Percentiles rank a stretch among this genome's conserved stretches.
Conservation (phyloP, 2,888 invertebrate genomes). For the Phengaris arion region DNA sequence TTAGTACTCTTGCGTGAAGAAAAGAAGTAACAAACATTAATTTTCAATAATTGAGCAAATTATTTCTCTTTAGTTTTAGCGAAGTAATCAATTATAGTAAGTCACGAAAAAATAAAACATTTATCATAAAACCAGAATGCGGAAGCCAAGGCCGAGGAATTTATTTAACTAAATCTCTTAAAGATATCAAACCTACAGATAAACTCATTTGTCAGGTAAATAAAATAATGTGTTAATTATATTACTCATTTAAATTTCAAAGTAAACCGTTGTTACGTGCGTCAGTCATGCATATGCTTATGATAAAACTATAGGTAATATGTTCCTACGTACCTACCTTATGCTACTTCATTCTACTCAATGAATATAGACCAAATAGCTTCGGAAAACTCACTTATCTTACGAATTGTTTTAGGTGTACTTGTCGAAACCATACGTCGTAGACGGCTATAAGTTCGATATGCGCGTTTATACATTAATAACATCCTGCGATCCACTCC, state of each 20-base stretch:
- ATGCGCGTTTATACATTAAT: slow-evolving; percentile 92
- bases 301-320: too few relatives aligned
- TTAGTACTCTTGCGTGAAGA: too few relatives aligned
- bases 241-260: too few relatives aligned
- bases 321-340: not conserved
- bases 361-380: not conserved
- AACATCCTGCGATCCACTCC: slow-evolving; percentile 93
- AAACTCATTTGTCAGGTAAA: slow-evolving; percentile 92
- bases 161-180: slow-evolving; percentile 89
- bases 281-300: too few relatives aligned
- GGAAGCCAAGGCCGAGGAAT: slow-evolving; percentile 96
- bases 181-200: slow-evolving; percentile 88
- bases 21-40: too few relatives aligned
- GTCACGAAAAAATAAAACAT: slow-evolving; percentile 85
- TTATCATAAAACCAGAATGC: slow-evolving; percentile 94
- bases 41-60: not conserved
- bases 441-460: slow-evolving; percentile 96
- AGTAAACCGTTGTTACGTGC: too few relatives aligned
- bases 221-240: slow-evolving; percentile 9
- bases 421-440: slow-evolving; percentile 86
- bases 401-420: slow-evolving; percentile 59
- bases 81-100: slow-evolving; percentile 86
- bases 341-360: not conserved
- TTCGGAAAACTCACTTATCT: not conserved
- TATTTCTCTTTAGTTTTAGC: slow-evolving; percentile 77